A percentile compares a stretch with the other conserved stretches of the same genome.
Evolutionary conservation across 2,113 vertebrate species (phyloP).

Genomic region (Plestiodon gilberti): DNA sequence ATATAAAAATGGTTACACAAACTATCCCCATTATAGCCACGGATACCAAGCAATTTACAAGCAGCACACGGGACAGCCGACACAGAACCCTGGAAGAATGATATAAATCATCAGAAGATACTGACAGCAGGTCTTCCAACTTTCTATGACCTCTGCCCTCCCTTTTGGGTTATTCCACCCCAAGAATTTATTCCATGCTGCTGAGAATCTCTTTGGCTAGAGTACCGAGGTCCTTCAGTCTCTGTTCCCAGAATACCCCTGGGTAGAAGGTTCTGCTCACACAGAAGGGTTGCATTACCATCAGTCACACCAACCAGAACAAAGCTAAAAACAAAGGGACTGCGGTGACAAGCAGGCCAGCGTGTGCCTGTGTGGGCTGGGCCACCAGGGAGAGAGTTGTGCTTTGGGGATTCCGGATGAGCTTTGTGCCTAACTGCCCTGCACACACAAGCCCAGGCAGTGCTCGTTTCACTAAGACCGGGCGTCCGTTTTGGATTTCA

Average conservation of each 20-base stretch:
- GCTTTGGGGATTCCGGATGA: conserved; percentile 73
- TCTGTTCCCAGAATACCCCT: conserved; percentile 35
- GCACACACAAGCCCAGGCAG: conserved; percentile 79
- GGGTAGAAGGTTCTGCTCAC: conserved; percentile 53
- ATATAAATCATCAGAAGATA: conserved; percentile 64
- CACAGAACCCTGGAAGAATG: conserved; percentile 60
- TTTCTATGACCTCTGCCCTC: conserved; percentile 40
- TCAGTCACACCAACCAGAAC: conserved; percentile 69
- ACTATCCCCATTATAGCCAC: conserved; percentile 62
- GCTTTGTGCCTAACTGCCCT: conserved; percentile 82
- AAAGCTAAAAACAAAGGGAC: conserved; percentile 66
- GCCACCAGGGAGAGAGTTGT: conserved; percentile 61
- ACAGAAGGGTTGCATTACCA: conserved; percentile 54
- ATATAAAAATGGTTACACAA: conserved; percentile 64
- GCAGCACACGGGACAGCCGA: conserved; percentile 63
- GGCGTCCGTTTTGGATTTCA: conserved; percentile 97
- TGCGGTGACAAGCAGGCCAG: conserved; percentile 64
- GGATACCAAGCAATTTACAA: conserved; percentile 67
- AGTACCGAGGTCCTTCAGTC: conserved; percentile 40
- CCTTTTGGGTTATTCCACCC: conserved; percentile 19
- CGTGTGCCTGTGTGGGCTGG: conserved; percentile 59
- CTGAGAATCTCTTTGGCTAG: conserved; percentile 58
- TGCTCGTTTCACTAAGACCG: conserved; percentile 87
- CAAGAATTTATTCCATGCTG: conserved; percentile 29
- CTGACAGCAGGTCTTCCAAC: conserved; percentile 36